Evolutionary conservation across 2,888 invertebrate genomes (phyloP), one percentile per base, ranked within the genome.

Genomic region (Argynnis bischoffii): DNA sequence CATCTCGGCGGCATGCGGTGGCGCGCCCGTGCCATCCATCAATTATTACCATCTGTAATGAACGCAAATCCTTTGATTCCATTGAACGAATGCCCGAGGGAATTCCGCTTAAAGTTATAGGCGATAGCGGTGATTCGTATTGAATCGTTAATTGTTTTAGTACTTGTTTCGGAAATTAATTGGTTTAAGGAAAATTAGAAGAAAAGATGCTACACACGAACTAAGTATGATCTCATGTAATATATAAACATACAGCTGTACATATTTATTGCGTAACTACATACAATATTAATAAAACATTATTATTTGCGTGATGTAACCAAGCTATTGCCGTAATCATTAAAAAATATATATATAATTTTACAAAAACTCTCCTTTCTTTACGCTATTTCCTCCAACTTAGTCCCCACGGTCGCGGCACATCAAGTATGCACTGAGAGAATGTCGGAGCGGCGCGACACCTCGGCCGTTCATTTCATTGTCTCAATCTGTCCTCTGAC

Each of bases 1-100:
- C 59, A 56, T 65, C 59, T 63, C 50, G 59, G n/a, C 59, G 66
- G 51, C 57, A 61, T 72, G 73, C 70, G 73, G 69, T 70, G 74
- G 65, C 64, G 74, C 72, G 74, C 76, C 70, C 74, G 66, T 74
- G 75, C 72, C 77, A 71, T 73, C 72, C 87, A 90, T 91, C 89
- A 89, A 90, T 91, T 92, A 92, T 91, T 92, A 86, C 81, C 78
- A 81, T 75, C 78, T 78, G 85, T 91, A 90, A 91, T 90, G 88
- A 91, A 89, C 88, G 85, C 89, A 91, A 91, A 91, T 89, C 91
- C 91, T 90, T 90, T 91, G 91, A 92, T 91, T 91, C 90, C 89
- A 91, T 92, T 90, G 89, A 90, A 90, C 84, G 85, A 87, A 81
- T 84, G 85, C 85, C 83, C 78, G 78, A 76, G 86, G 87, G 84